Base-by-base conservation (phyloP, 2,797 vertebrate species). In the Xerus rutilus region DNA sequence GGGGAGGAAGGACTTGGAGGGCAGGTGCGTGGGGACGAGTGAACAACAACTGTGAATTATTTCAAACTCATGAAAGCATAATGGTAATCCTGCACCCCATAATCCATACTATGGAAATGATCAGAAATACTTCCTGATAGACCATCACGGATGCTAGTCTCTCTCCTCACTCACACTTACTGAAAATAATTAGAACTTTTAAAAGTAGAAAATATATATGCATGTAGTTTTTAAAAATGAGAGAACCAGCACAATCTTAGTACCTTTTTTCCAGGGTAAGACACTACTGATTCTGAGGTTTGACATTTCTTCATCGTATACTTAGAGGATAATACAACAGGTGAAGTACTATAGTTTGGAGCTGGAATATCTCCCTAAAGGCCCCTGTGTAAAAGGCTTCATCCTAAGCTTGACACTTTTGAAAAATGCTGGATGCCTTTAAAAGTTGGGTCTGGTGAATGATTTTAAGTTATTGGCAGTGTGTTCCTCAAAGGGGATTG, bases 111-210 rank as follows among this genome's bases (percentile, higher is more conserved):
- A 45, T 83, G 6, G 1, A 4, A 77, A 86, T 43, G 18, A 74
- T 91, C n/a, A 54, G 69, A 94, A 90, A 86, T n/a, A 20, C 2
- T 88, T 49, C 43, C 21, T 21, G 13, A 64, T 13, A 65, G 1
- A 47, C 25, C 57, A 64, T 57, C 7, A 39, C 14, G 12, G 45
- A 76, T 52, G 84, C 12, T 94, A 54, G 52, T 54, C 52, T 54
- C 52, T 54, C 18, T 54, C 52, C 52, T 54, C 52, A 39, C 86
- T 45, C 35, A 52, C 17, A 92, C 49, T 47, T 45, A 83, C 35
- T 65, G 30, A 82, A 96, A 78, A 89, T 67, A 94, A 96, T 64
- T 54, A 84, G 14, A 87, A 78, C 47, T 70, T 74, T 88, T 88
- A 59, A 81, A 96, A 86, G 23, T 52, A 82, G n/a, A 93, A 86